Percentiles rank a stretch among this genome's conserved stretches.
These are phyloP conservation scores for Rhopalosiphum nymphaeae DNA, from an alignment of 2,888 invertebrate genomes.

Conservation along the genomic window DNA sequence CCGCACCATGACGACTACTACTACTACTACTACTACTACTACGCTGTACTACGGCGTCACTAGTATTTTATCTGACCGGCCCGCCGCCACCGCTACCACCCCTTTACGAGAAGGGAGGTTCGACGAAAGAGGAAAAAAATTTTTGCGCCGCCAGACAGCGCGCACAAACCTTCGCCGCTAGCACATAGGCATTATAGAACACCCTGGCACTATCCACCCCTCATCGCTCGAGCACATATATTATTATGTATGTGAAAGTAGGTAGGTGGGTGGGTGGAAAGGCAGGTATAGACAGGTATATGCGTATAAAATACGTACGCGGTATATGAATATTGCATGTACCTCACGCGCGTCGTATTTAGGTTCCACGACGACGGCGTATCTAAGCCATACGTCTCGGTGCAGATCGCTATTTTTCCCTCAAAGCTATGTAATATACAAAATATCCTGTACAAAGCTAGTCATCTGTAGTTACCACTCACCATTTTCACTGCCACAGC, in stretches of 20 bases:
- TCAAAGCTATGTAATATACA: neutral
- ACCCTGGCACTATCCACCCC: neutral
- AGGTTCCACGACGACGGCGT: neutral
- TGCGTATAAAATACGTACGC: neutral
- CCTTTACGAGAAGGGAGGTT: neutral
- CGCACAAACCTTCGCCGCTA: neutral
- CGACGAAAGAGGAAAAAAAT: neutral
- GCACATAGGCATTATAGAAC: neutral
- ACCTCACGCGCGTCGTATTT: slow-evolving; percentile 20
- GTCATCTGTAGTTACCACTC: neutral
- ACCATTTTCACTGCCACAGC: neutral
- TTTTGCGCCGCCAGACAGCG: slow-evolving; percentile 60
- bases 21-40: slow-evolving; percentile 18
- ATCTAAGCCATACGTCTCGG: neutral
- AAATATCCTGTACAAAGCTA: neutral
- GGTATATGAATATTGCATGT: slow-evolving; percentile 50
- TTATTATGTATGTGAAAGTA: neutral
- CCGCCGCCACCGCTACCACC: slow-evolving; percentile 10
- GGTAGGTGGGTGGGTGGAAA: neutral
- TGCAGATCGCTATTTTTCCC: neutral
- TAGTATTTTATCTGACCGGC: slow-evolving; percentile 56
- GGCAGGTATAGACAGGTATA: slow-evolving; percentile 1
- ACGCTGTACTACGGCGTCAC: neutral
- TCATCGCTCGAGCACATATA: neutral
- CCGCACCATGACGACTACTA: slow-evolving; percentile 64